Base-by-base conservation (phyloP, 2,797 vertebrate genomes). In the Furcifer pardalis region DNA sequence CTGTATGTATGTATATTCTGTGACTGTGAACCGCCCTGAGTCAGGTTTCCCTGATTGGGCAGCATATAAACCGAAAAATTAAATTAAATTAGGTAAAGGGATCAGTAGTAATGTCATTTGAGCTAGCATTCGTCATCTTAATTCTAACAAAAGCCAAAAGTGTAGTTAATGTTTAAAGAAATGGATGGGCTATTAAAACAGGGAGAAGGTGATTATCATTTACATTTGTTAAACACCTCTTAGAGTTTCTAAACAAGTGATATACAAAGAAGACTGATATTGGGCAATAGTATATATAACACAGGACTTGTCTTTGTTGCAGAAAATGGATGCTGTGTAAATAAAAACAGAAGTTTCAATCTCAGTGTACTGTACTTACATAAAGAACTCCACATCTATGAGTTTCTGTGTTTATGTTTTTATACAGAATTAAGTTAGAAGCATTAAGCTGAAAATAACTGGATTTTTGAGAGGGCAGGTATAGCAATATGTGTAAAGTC, bases 371-470 rank as follows among this genome's bases (percentile, higher is more conserved):
- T n/a, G 30, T 62, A 35, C 42, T 80, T 80, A 27, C 35, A 59
- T 19, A 69, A 37, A 69, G 46, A 3, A 27, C 13, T 82, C 74
- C 89, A 88, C 91, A 88, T 8, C 10, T 42, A 3, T 82, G 13
- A 88, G 72, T 92, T 87, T 89, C 91, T 77, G 37, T 63, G 81
- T 60, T 92, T 49, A 79, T 37, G 10, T 69, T 46, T 84, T 90
- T 85, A 79, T 77, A 56, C 88, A 91, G 87, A 80, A 81, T 88
- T 82, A n/a, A n/a, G 84, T 77, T 44, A 86, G 35, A 75, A 80
- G 1, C 69, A 81, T 46, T 85, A 90, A 72, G 83, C 71, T 71
- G 79, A 2, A 86, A 35, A 84, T 72, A 52, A 79, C 40, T 88
- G 60, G 73, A 85, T 37, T 65, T 59, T 42, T 84, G 88, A 88